Base-by-base conservation (phyloP, 2,888 invertebrate genomes). In the Megastigmus dorsalis region DNA sequence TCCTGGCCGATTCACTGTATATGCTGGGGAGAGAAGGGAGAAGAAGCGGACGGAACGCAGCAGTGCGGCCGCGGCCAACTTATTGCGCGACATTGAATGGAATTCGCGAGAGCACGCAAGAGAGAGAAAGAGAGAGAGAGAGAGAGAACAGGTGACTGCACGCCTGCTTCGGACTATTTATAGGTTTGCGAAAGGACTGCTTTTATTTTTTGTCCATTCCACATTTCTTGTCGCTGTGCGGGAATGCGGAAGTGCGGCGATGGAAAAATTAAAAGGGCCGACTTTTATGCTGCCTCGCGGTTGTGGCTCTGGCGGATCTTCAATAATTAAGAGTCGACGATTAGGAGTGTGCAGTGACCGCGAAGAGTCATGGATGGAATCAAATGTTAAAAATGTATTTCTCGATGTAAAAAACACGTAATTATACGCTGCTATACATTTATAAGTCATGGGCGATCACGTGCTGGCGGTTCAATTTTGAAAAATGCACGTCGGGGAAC, bases 21-120 rank as follows among this genome's bases (percentile, higher is more conserved):
- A 23, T 5, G n/a, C 10, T n/a, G n/a, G 23, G 3, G 48, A 20
- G 41, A 2, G 30, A 38, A n/a, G n/a, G n/a, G 33, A 9, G 28
- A 54, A 20, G 20, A 20, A 50, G 33, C 18, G n/a, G 43, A 33
- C 20, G 41, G 33, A 18, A 43, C n/a, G 54, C 43, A 33, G n/a
- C 43, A 30, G n/a, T n/a, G n/a, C n/a, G n/a, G 26, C 28, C 73
- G n/a, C n/a, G 62, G 54, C 45, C 54, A 62, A 55, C 70, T 66
- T 71, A 67, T 67, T 63, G 54, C 52, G 65, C 70, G 75, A 59
- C 75, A 68, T 68, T 75, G 62, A 75, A 55, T 55, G 75, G 67
- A 75, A 71, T 71, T 68, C 38, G 62, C 60, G 36, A 33, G 57
- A 18, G 59, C 13, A 20, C 1, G 15, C n/a, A n/a, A n/a, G n/a